A percentile compares a stretch with the other conserved stretches of the same genome.
Evolutionary conservation across 2,888 invertebrate genomes (phyloP).

Genomic region (Netelia melanura): DNA sequence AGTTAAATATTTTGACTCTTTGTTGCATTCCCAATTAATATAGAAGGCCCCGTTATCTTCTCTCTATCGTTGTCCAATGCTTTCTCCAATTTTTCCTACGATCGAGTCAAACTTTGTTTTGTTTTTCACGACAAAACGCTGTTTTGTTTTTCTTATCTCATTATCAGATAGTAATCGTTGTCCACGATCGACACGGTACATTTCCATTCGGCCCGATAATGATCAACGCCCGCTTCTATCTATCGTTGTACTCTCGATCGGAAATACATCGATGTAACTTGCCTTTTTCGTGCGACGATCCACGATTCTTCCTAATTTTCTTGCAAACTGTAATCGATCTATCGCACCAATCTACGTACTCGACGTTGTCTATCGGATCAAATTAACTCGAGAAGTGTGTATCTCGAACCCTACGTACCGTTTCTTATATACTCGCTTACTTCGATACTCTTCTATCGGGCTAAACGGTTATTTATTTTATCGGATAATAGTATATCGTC

Average conservation of each 20-base stretch:
- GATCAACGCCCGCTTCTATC: background rate
- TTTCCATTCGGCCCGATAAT: background rate
- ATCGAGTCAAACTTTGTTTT: background rate
- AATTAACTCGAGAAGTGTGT: slow-evolving; percentile 33
- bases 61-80: too few species aligned
- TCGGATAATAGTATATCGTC: slow-evolving; percentile 59
- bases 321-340: background rate
- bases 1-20: background rate
- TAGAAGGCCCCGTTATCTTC: too few species aligned
- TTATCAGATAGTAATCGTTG: background rate
- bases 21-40: too few species aligned
- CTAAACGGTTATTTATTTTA: slow-evolving; percentile 49
- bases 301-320: too few species aligned
- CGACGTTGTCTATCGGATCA: background rate
- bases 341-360: background rate
- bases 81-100: background rate
- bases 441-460: slow-evolving; percentile 32
- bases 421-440: slow-evolving; percentile 62
- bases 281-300: too few species aligned
- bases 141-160: background rate
- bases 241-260: too few species aligned
- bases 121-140: background rate
- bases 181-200: background rate
- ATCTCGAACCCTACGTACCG: background rate
- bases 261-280: too few species aligned